Percentiles rank a stretch among this genome's conserved stretches.
Evolutionary conservation across 2,113 vertebrate genomes (phyloP).

Genomic region (Dipodomys ordii): DNA sequence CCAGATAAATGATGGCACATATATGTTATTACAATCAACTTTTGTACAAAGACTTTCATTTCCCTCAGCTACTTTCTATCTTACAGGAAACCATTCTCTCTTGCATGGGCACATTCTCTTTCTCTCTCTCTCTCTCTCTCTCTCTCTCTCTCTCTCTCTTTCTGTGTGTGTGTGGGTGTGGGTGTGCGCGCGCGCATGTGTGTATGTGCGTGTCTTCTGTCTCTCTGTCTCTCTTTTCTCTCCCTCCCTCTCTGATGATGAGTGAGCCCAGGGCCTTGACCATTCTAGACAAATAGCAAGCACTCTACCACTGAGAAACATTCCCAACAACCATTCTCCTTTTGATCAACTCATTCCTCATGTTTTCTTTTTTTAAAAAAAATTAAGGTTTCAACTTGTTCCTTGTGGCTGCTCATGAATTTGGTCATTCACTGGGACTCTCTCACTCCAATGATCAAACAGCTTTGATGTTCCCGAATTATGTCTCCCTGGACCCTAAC

Average conservation of each 20-base stretch:
- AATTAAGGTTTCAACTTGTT: slow-evolving; percentile 92
- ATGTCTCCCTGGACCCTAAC: slow-evolving; percentile 87
- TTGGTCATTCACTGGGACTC: slow-evolving; percentile 95
- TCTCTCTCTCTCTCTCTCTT: background rate
- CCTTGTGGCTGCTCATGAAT: slow-evolving; percentile 96
- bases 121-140: background rate
- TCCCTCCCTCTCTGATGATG: background rate
- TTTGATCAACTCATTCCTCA: background rate
- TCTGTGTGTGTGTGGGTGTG: background rate
- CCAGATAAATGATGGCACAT: background rate
- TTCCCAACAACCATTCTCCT: background rate
- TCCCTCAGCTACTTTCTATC: background rate
- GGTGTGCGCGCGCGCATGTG: accelerated
- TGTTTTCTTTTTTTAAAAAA: slow-evolving; percentile 44
- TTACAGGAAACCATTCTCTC: background rate
- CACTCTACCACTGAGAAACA: background rate
- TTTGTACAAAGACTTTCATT: background rate
- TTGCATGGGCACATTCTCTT: background rate
- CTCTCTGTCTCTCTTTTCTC: background rate
- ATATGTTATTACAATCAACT: background rate
- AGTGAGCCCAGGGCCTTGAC: background rate
- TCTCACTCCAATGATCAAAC: slow-evolving; percentile 91
- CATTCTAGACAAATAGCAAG: no score
- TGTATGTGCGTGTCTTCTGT: background rate
- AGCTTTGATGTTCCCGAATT: slow-evolving; percentile 94